Conservation (phyloP, 64 coral and sea anemone species). For the Cladopsammia gracilis region DNA sequence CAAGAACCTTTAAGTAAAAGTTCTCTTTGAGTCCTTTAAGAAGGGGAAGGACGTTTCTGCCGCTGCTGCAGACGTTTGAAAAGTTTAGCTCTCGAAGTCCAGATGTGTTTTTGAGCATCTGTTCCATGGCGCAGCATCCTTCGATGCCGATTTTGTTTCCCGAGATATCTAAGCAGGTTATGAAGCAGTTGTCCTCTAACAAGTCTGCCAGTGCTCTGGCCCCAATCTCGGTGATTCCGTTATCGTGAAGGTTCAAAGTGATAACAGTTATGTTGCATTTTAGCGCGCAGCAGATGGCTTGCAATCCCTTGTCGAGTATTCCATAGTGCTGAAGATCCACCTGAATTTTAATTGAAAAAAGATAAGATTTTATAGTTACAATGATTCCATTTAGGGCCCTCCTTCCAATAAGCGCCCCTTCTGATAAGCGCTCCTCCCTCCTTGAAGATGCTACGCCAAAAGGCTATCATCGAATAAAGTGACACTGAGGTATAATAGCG, state of each 20-base stretch:
- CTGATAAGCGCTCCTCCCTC: too few species aligned
- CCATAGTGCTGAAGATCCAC: slow-evolving; percentile 76
- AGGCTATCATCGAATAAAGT: too few species aligned
- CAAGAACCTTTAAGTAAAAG: slow-evolving; percentile 12
- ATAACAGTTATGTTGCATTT: slow-evolving; percentile 30
- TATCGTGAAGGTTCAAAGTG: slow-evolving; percentile 83
- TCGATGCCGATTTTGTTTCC: slow-evolving; percentile 57
- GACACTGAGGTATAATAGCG: too few species aligned
- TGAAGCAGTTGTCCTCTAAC: slow-evolving; percentile 62
- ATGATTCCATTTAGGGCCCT: too few species aligned
- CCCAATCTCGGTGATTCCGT: slow-evolving; percentile 48
- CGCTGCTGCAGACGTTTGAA: slow-evolving; percentile 10
- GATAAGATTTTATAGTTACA: background rate
- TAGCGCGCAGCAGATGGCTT: slow-evolving; percentile 46
- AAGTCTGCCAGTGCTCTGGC: slow-evolving; percentile 46
- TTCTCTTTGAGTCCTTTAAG: background rate
- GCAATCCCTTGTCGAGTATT: slow-evolving; percentile 43
- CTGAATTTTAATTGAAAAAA: background rate
- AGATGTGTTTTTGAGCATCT: slow-evolving; percentile 34
- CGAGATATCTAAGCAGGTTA: slow-evolving; percentile 64
- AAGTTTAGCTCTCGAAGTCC: slow-evolving; percentile 51
- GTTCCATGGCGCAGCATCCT: background rate
- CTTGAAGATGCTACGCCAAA: too few species aligned
- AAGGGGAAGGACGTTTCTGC: background rate
- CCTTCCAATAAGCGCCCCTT: too few species aligned